Evolutionary conservation across 2,113 vertebrate species (phyloP), one percentile per base, ranked within the genome.

Genomic region (Typhlomys cinereus): DNA sequence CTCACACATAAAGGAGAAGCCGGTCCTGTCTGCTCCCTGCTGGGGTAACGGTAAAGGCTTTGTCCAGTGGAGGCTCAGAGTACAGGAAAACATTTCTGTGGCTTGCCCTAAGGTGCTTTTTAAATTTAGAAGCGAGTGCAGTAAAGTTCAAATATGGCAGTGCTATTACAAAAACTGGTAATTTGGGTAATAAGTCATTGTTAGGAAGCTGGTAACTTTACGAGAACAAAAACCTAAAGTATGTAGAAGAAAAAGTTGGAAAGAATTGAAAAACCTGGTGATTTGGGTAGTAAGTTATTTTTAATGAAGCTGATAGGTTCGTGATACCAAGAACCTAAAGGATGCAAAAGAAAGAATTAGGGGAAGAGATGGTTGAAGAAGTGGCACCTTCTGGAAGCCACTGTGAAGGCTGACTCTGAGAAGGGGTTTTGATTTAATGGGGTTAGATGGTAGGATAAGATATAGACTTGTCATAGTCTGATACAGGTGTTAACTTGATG

Each of bases 51-150:
- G n/a, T 10, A 75, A 34, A 41, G 11, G 7, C 54, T 59, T 81
- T 80, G 11, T 54, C 20, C 5, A 80, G 11, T 1, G 25, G 25
- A 88, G 9, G 81, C 34, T 23, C 7, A 23, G 18, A 31, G n/a
- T 88, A 48, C 66, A 36, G 76, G 74, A 48, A 62, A 39, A 86
- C 62, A 50, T 2, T 1, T 21, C 41, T 20, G 5, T 8, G 46
- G 66, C 27, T 67, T 4, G 36, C 39, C 48, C 4, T 52, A 50
- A 89, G 31, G 67, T 11, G 74, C 25, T 70, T 27, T 21, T 73
- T 85, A 88, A 78, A 78, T 93, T 90, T 82, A 75, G n/a, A 90
- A 59, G 13, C 83, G 36, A 88, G 31, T 46, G 21, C 71, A 29
- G 46, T 74, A 8, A 95, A 90, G 57, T 76, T 87, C 7, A 70